phyloP scores from a whole-genome alignment of 2,113 vertebrate species.

The Poeciliopsis prolifica region DNA sequence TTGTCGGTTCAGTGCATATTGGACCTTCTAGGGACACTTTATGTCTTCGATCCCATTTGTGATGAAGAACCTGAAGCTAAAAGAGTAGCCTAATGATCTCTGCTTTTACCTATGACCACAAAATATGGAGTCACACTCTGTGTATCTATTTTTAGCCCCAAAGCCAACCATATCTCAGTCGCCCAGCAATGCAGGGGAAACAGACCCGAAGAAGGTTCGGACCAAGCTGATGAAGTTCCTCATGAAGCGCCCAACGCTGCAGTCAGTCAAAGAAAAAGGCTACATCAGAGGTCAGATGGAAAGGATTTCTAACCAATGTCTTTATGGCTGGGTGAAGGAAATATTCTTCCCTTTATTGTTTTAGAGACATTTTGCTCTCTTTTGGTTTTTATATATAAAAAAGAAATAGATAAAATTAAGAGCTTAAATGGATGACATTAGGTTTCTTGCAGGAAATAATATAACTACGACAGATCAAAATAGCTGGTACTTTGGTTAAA shows the following conservation, averaged over 20 bases:
- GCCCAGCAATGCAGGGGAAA: conserved; percentile 63
- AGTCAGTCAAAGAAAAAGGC: conserved; percentile 88
- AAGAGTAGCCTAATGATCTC: not conserved
- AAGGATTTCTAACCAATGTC: conserved; percentile 4
- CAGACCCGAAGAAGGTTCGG: conserved; percentile 83
- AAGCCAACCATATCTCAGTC: conserved; percentile 32
- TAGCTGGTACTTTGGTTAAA: not conserved
- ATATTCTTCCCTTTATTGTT: not conserved
- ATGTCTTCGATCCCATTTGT: too few species aligned
- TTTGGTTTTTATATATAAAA: not conserved
- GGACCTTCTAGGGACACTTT: too few species aligned
- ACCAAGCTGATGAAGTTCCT: conserved; percentile 90
- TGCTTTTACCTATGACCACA: not conserved
- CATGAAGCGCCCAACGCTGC: conserved; percentile 86
- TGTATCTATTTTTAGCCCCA: conserved; percentile 20
- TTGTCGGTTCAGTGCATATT: too few species aligned
- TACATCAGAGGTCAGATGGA: conserved; percentile 87
- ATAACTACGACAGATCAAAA: too few species aligned
- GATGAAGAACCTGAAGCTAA: not conserved
- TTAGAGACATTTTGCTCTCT: not conserved
- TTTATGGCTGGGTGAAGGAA: not conserved
- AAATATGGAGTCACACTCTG: not conserved
- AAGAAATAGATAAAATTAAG: not conserved
- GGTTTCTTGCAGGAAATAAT: not conserved
- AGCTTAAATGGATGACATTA: not conserved